These are phyloP conservation scores for Nematolebias whitei DNA, from an alignment of 2,113 vertebrate genomes.

Conservation along the genomic window DNA sequence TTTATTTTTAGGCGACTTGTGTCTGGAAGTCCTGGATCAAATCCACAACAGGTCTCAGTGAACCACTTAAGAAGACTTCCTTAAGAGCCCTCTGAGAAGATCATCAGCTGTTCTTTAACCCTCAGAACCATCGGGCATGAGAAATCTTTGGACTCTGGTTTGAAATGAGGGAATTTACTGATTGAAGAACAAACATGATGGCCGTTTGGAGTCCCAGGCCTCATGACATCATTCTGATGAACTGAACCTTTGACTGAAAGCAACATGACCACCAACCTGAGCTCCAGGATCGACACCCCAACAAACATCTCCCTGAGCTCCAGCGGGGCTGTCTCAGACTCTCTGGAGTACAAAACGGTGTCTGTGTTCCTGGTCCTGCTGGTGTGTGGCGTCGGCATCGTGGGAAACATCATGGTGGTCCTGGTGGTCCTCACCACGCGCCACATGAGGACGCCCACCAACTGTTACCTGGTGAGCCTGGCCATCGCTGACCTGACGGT, in stretches of 20 bases:
- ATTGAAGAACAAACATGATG: slow-evolving; percentile 24
- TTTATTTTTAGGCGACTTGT: slow-evolving; percentile 61
- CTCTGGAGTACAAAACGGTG: slow-evolving; percentile 78
- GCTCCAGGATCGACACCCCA: slow-evolving; percentile 73
- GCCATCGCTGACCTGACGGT: slow-evolving; percentile 83
- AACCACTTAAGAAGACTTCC: no score
- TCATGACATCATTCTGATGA: slow-evolving; percentile 2
- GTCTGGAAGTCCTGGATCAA: slow-evolving; percentile 6
- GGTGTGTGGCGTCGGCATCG: slow-evolving; percentile 79
- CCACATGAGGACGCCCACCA: slow-evolving; percentile 84
- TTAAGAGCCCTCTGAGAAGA: no score
- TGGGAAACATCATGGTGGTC: slow-evolving; percentile 86
- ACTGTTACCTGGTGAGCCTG: slow-evolving; percentile 85
- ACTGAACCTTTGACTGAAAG: not conserved
- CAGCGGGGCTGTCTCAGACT: slow-evolving; percentile 46
- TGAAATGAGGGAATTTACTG: slow-evolving; percentile 9
- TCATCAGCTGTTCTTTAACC: not conserved
- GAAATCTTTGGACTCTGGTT: not conserved
- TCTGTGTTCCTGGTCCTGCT: slow-evolving; percentile 82
- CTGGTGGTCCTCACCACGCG: slow-evolving; percentile 81
- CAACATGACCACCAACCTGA: slow-evolving; percentile 73
- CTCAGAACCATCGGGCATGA: not conserved
- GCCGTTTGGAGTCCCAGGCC: not conserved
- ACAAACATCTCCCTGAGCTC: slow-evolving; percentile 76
- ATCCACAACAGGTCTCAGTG: not conserved